Conservation (phyloP, 1,140 invertebrate genomes). For the Ditylenchus dipsaci region DNA sequence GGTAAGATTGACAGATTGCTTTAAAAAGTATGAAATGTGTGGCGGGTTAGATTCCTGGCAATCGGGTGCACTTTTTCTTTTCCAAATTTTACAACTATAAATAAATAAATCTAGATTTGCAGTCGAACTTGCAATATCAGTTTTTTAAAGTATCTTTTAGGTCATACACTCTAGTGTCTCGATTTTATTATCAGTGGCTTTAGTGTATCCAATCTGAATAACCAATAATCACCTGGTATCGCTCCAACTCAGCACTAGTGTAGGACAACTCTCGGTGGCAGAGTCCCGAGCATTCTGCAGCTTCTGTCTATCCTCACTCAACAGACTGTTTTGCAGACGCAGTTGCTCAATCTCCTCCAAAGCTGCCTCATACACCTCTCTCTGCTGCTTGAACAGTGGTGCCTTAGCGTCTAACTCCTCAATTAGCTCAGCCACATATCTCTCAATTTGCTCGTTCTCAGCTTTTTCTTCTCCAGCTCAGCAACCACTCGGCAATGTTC, state of each 20-base stretch:
- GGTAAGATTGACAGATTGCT: too few species aligned
- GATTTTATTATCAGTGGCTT: neutral
- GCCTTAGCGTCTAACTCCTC: conserved; percentile 29
- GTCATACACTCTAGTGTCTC: too few species aligned
- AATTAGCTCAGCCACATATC: conserved; percentile 30
- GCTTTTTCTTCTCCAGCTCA: conserved; percentile 34
- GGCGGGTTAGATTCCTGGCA: too few species aligned
- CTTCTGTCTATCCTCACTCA: conserved; percentile 20
- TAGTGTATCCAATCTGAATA: neutral
- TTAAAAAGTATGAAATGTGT: too few species aligned
- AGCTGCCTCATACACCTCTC: conserved; percentile 20
- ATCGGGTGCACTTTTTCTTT: too few species aligned
- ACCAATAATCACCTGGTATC: conserved; percentile 7
- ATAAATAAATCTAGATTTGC: too few species aligned
- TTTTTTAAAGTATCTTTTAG: neutral
- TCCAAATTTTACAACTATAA: too few species aligned
- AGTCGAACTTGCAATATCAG: too few species aligned
- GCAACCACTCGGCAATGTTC: conserved; percentile 34
- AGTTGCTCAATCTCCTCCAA: conserved; percentile 24
- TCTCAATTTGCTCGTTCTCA: conserved; percentile 17
- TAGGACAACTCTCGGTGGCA: conserved; percentile 23
- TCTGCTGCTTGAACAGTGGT: conserved; percentile 25
- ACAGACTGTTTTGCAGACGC: conserved; percentile 9
- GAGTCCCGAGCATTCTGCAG: conserved; percentile 14
- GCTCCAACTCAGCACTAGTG: conserved; percentile 28